Percentiles rank a stretch among this genome's conserved stretches.
Evolutionary conservation across 1,140 invertebrate species (phyloP).

Genomic region (Zaprionus lachaisei): DNA sequence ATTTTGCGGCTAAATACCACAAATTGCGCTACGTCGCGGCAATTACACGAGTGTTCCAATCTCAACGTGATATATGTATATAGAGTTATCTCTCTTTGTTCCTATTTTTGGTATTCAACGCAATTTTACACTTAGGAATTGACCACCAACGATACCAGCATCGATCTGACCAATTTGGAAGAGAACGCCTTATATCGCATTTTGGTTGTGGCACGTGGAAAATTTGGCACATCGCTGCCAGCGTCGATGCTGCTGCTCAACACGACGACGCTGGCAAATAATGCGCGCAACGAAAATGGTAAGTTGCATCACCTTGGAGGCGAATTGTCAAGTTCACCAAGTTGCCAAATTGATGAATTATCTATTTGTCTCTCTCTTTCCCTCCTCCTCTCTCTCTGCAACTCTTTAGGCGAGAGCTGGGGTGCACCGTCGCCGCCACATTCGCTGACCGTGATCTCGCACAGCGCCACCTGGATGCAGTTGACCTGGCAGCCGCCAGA

Average conservation of each 20-base stretch:
- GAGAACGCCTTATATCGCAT: conserved; percentile 89
- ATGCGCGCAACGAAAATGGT: conserved; percentile 57
- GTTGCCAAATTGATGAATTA: conserved; percentile 10
- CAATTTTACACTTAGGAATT: conserved; percentile 87
- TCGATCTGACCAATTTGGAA: conserved; percentile 87
- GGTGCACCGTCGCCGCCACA: conserved; percentile 91
- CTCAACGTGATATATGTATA: neutral
- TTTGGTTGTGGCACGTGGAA: conserved; percentile 90
- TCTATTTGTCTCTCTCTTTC: conserved; percentile 16
- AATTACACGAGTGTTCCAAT: conserved; percentile 57
- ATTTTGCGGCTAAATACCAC: conserved; percentile 76
- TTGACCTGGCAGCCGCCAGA: conserved; percentile 92
- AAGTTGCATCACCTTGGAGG: conserved; percentile 47
- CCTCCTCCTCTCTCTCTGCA: conserved; percentile 25
- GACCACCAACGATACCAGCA: conserved; percentile 87
- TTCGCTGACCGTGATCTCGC: conserved; percentile 89
- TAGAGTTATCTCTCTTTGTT: neutral
- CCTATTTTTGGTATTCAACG: conserved; percentile 50
- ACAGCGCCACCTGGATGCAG: conserved; percentile 91
- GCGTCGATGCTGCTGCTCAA: conserved; percentile 91
- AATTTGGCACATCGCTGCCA: conserved; percentile 90
- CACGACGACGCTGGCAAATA: conserved; percentile 86
- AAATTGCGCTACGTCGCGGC: conserved; percentile 75
- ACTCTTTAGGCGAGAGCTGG: conserved; percentile 74
- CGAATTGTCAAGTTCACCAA: conserved; percentile 10